phyloP scores from a whole-genome alignment of 2,888 invertebrate genomes.

The Scaptomyza polygonia region DNA sequence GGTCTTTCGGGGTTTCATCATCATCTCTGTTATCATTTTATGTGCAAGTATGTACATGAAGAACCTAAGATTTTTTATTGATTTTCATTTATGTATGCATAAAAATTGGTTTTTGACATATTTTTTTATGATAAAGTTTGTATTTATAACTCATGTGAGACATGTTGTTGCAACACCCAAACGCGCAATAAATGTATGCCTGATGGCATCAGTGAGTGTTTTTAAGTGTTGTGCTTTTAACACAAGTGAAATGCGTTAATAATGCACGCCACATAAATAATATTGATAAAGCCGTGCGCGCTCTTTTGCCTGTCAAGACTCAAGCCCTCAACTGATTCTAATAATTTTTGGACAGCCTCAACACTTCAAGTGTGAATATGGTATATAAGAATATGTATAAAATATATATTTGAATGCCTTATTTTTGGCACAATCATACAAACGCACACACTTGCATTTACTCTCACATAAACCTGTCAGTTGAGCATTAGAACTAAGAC shows the following conservation, averaged over 20 bases:
- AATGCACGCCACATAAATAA: constrained; percentile 65
- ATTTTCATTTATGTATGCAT: constrained; percentile 74
- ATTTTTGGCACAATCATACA: constrained; percentile 73
- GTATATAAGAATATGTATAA: constrained; percentile 14
- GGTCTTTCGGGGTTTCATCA: constrained; percentile 2
- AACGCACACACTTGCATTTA: constrained; percentile 20
- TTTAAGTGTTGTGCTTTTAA: constrained; percentile 58
- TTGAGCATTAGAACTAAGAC: constrained; percentile 72
- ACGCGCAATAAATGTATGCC: constrained; percentile 42
- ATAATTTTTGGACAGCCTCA: constrained; percentile 59
- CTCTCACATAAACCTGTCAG: constrained; percentile 71
- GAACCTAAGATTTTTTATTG: constrained; percentile 65
- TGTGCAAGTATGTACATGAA: constrained; percentile 37
- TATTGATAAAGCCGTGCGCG: constrained; percentile 61
- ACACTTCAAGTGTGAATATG: constrained; percentile 71
- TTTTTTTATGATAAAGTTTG: constrained; percentile 67
- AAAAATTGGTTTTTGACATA: constrained; percentile 72
- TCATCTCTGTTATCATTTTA: constrained; percentile 44
- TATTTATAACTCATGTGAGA: constrained; percentile 60
- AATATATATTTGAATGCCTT: constrained; percentile 58
- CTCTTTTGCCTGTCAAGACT: constrained; percentile 31
- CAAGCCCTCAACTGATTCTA: constrained; percentile 33
- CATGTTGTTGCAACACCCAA: constrained; percentile 54
- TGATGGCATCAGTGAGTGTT: constrained; percentile 4
- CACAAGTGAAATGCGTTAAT: constrained; percentile 75